Conservation (phyloP, 2,113 vertebrate genomes). For the Fulica atra region DNA sequence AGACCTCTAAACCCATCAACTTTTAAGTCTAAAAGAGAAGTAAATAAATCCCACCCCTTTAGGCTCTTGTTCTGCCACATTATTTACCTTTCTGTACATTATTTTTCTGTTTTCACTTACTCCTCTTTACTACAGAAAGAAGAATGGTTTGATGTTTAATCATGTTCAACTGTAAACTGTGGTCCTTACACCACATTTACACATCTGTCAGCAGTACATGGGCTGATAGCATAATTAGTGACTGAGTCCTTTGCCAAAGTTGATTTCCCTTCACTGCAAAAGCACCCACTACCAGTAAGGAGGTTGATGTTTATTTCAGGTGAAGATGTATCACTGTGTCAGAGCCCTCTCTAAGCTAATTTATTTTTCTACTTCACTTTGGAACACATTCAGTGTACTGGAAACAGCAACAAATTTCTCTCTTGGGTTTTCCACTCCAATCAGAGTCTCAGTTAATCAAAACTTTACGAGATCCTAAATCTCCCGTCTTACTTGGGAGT, state of each 20-base stretch:
- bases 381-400: not conserved
- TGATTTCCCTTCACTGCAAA: not conserved
- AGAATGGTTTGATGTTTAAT: not conserved
- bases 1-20: not conserved
- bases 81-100: not conserved
- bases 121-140: not conserved
- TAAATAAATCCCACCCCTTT: not conserved
- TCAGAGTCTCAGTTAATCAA: not conserved
- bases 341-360: not conserved
- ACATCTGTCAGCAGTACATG: not conserved
- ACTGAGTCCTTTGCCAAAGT: not conserved
- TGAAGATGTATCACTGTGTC: not conserved
- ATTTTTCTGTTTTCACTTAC: not conserved
- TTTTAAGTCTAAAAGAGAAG: not conserved
- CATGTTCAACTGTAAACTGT: not conserved
- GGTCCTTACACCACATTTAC: not conserved
- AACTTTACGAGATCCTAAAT: not conserved
- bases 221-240: not conserved
- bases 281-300: not conserved
- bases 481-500: not conserved
- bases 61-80: not conserved
- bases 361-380: slow-evolving; percentile 4
- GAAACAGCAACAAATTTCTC: not conserved
- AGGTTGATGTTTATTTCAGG: slow-evolving; percentile 4
- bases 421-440: not conserved